phyloP scores from a whole-genome alignment of 2,113 vertebrate species.

The Tragelaphus strepsiceros region DNA sequence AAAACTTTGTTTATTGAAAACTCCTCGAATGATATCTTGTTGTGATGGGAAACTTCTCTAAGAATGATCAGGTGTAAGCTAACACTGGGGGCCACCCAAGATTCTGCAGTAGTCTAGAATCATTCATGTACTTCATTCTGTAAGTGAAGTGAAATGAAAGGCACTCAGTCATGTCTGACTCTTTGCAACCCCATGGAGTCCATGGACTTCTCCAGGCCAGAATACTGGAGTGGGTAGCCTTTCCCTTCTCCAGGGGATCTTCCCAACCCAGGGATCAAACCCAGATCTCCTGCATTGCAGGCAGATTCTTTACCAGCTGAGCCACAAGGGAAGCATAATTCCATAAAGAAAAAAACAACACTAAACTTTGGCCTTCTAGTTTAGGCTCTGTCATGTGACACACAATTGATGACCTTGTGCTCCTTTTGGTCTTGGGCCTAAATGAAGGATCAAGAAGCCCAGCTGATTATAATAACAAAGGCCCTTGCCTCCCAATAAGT shows the following conservation, averaged over 20 bases:
- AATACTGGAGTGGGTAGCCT: background rate
- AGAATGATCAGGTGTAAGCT: background rate
- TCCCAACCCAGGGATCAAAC: background rate
- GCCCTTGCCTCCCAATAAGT: background rate
- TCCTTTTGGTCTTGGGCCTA: accelerated
- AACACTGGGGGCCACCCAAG: background rate
- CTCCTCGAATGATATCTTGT: background rate
- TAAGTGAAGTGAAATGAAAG: background rate
- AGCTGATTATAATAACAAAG: background rate
- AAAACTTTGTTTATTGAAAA: background rate
- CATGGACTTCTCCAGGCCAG: background rate
- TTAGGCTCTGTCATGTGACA: background rate
- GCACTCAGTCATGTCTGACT: background rate
- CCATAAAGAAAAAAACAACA: background rate
- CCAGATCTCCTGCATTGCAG: accelerated
- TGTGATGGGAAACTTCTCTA: background rate
- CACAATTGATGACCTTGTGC: background rate
- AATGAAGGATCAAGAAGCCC: background rate
- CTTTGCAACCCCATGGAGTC: background rate
- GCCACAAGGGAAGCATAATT: background rate
- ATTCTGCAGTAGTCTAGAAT: background rate
- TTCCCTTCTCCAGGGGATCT: background rate
- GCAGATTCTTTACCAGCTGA: background rate
- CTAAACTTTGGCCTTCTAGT: background rate
- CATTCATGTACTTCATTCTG: background rate